Evolutionary conservation across 64 coral and sea anemone species (phyloP).

Genomic region (Actinia tenebrosa): DNA sequence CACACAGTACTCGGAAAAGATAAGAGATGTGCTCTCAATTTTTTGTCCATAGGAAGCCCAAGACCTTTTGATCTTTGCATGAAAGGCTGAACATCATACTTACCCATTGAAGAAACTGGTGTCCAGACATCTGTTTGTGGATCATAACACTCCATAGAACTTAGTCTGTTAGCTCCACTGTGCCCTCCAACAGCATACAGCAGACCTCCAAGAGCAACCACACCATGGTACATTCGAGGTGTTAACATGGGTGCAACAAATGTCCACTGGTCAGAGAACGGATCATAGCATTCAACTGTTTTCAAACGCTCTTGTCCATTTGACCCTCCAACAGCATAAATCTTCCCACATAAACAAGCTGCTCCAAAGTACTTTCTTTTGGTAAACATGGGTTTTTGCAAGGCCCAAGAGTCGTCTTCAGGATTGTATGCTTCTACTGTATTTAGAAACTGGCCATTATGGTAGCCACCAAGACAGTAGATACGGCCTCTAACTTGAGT

Average conservation of each 20-base stretch:
- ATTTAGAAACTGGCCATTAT: constrained; percentile 68
- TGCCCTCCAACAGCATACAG: constrained; percentile 94
- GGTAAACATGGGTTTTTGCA: constrained; percentile 55
- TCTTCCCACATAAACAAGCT: constrained; percentile 65
- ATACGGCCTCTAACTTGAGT: constrained; percentile 71
- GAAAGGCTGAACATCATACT: background rate
- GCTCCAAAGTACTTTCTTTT: constrained; percentile 93
- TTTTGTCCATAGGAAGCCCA: too few relatives aligned
- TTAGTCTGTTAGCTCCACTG: constrained; percentile 63
- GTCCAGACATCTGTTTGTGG: constrained; percentile 87
- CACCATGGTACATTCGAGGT: constrained; percentile 84
- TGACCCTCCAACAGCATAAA: constrained; percentile 79
- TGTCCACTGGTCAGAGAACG: constrained; percentile 63
- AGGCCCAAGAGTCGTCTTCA: constrained; percentile 69
- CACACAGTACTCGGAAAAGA: too few relatives aligned
- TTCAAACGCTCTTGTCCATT: constrained; percentile 61
- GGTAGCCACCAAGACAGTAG: constrained; percentile 94
- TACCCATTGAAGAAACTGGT: constrained; percentile 69
- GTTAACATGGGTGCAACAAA: constrained; percentile 60
- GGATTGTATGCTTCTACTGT: constrained; percentile 71
- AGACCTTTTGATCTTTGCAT: background rate
- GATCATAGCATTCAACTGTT: constrained; percentile 88
- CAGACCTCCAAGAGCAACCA: constrained; percentile 71
- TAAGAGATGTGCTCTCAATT: too few relatives aligned
- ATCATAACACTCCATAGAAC: constrained; percentile 89